A percentile compares a stretch with the other conserved stretches of the same genome.
Conservation (phyloP, 64 coral and sea anemone species). For the Dendronephthya gigantea region DNA sequence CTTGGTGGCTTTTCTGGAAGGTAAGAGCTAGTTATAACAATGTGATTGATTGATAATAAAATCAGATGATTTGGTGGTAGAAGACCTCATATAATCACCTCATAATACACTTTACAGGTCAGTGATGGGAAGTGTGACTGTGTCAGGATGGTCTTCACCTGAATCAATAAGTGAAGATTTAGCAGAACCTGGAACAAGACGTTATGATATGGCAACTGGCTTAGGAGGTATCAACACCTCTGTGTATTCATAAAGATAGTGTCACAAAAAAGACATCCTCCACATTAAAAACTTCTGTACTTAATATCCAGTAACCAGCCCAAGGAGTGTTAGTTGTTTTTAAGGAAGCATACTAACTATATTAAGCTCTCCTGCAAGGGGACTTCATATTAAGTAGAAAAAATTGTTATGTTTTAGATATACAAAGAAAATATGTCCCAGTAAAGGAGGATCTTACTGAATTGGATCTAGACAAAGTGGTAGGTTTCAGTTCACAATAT, state of each 20-base stretch:
- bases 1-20: slow-evolving; percentile 82
- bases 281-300: no score
- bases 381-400: no score
- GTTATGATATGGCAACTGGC: slow-evolving; percentile 65
- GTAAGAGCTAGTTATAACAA: no score
- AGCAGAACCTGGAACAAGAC: slow-evolving; percentile 68
- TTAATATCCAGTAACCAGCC: no score
- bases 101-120: slow-evolving; percentile 42
- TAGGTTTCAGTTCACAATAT: slow-evolving; percentile 4
- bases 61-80: no score
- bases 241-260: no score
- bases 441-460: slow-evolving; percentile 77
- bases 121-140: slow-evolving; percentile 62
- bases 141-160: slow-evolving; percentile 90
- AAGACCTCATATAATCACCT: no score
- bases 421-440: slow-evolving; percentile 63
- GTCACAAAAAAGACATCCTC: no score
- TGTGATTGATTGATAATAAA: background rate
- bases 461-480: slow-evolving; percentile 76
- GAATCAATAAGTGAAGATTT: slow-evolving; percentile 93
- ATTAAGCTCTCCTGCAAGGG: no score
- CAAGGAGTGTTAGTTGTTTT: no score
- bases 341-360: no score
- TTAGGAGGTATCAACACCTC: slow-evolving; percentile 51
- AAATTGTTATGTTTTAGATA: slow-evolving; percentile 44